Base-by-base conservation (phyloP, 1,140 invertebrate genomes). In the Ips typographus region DNA sequence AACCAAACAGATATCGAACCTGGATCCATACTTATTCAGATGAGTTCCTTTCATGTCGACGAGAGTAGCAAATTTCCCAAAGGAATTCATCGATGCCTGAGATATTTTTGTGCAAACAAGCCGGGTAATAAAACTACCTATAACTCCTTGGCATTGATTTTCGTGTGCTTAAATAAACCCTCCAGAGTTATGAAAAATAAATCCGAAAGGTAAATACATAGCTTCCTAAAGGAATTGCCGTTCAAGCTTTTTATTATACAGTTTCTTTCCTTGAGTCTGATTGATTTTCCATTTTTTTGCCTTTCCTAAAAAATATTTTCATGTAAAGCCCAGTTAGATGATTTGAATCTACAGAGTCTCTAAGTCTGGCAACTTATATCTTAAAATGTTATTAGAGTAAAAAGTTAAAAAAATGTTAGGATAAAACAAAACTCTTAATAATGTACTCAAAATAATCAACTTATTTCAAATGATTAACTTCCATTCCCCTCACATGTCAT, bases 401-500 rank as follows among this genome's bases (percentile, higher is more conserved):
- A 22, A 22, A 22, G 22, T 22, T 22, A 22, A 22, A 22, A 22
- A 22, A 22, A 22, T 22, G 22, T 22, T 22, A 22, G 22, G 22
- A 22, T 0, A 22, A 22, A 22, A 22, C 22, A 22, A 22, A 22
- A 22, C 22, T 22, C 22, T 22, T 22, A 22, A 22, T 22, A 22
- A 22, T 22, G 22, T 22, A 22, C 22, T 22, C 22, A 22, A 22
- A 22, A 22, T 22, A 22, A 22, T 22, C 22, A 22, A 22, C 22
- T 22, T 22, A 22, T 22, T 22, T 22, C 22, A 22, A 22, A 22
- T 22, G 44, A 49, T 49, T 6, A 49, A 49, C 43, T 60, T 68
- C 60, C 60, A 68, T 68, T 68, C 65, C 47, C n/a, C 65, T 68
- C 65, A 68, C 65, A 68, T 60, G 65, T 68, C 44, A 68, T 68